Percentiles rank a stretch among this genome's conserved stretches.
phyloP scores from a whole-genome alignment of 2,888 invertebrate species.

The Microctonus hyperodae region DNA sequence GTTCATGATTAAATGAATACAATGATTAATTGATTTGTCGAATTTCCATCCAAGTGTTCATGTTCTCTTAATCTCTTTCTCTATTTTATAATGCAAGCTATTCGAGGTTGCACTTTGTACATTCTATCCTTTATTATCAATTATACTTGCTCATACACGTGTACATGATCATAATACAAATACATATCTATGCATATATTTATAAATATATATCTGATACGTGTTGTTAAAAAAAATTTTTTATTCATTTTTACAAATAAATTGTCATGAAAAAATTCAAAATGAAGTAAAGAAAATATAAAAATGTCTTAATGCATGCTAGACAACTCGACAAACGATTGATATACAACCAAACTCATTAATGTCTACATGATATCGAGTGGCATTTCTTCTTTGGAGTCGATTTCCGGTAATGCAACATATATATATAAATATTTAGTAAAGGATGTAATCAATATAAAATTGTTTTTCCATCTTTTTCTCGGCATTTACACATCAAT shows the following conservation, averaged over 20 bases:
- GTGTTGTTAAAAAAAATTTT: too few relatives aligned
- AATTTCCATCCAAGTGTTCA: conserved; percentile 17
- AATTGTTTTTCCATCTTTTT: conserved; percentile 13
- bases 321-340: conserved; percentile 11
- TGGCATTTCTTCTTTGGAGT: conserved; percentile 26
- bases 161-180: background rate
- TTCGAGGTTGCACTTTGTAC: too few relatives aligned
- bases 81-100: too few relatives aligned
- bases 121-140: background rate
- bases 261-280: background rate
- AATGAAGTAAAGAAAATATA: background rate
- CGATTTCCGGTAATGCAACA: conserved; percentile 30
- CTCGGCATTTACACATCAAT: background rate
- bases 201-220: too few relatives aligned
- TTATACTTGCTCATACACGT: background rate
- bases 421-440: too few relatives aligned
- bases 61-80: background rate
- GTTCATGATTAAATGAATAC: background rate
- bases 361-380: background rate
- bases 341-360: conserved; percentile 26
- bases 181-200: background rate
- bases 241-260: background rate
- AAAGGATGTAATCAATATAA: conserved; percentile 6
- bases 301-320: background rate
- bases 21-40: conserved; percentile 27